A percentile compares a stretch with the other conserved stretches of the same genome.
These are phyloP conservation scores for Hippopotamyrus pictus DNA, from an alignment of 2,797 vertebrate genomes.

Conservation along the genomic window DNA sequence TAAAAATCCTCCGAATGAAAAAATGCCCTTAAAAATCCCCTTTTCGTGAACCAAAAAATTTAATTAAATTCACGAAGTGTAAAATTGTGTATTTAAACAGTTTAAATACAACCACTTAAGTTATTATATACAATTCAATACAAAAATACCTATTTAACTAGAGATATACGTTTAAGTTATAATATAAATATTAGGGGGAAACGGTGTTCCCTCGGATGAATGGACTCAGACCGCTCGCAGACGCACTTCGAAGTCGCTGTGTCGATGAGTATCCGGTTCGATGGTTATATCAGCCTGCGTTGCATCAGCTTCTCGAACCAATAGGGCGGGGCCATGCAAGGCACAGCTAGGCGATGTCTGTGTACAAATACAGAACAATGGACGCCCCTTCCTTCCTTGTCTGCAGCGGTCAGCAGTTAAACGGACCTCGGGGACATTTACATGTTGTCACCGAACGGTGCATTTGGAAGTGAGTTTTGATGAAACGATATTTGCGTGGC, in stretches of 20 bases:
- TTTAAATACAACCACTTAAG: background rate
- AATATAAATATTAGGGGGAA: background rate
- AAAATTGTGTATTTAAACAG: background rate
- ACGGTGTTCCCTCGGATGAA: background rate
- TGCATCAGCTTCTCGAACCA: background rate
- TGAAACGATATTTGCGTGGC: background rate
- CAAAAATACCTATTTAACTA: background rate
- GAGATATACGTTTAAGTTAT: background rate
- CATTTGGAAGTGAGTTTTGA: background rate
- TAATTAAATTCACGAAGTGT: background rate
- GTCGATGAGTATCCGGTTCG: background rate
- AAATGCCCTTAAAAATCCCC: background rate
- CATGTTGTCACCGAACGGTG: background rate
- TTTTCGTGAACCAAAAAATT: background rate
- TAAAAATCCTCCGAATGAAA: slow-evolving; percentile 37
- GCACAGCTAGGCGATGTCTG: background rate
- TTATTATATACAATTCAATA: background rate
- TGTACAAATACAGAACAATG: background rate
- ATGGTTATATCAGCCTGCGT: background rate
- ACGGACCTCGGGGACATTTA: background rate
- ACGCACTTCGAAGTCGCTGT: background rate
- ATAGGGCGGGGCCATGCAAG: background rate
- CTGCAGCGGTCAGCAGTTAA: background rate
- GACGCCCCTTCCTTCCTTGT: background rate
- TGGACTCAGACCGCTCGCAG: background rate